A percentile compares a stretch with the other conserved stretches of the same genome.
phyloP scores from a whole-genome alignment of 2,888 invertebrate genomes.

The Trachelus troglodyta region DNA sequence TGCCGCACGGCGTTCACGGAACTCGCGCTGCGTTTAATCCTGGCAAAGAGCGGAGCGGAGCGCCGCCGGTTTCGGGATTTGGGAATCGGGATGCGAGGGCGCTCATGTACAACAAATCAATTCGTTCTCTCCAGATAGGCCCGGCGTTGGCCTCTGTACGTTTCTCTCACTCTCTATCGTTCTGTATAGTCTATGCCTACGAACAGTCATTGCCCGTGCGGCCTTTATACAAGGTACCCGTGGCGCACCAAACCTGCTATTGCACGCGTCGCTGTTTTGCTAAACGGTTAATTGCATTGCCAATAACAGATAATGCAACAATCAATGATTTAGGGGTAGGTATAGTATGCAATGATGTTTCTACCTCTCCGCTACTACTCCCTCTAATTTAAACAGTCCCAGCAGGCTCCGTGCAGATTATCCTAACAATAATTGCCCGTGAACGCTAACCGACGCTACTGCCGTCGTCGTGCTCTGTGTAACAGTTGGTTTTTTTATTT shows the following conservation, averaged over 20 bases:
- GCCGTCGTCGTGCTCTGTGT: too few species aligned
- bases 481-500: too few species aligned
- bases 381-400: slow-evolving; percentile 61
- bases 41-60: slow-evolving; percentile 20
- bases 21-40: slow-evolving; percentile 48
- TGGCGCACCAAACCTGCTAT: neutral
- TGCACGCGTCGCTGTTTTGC: slow-evolving; percentile 48
- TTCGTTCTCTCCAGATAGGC: slow-evolving; percentile 29
- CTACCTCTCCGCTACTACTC: slow-evolving; percentile 38
- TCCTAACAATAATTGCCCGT: slow-evolving; percentile 54
- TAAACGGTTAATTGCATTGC: slow-evolving; percentile 66
- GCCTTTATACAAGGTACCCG: slow-evolving; percentile 18
- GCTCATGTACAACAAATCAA: slow-evolving; percentile 45
- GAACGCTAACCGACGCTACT: too few species aligned
- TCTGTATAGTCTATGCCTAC: slow-evolving; percentile 14
- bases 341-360: slow-evolving; percentile 45
- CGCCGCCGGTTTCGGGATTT: slow-evolving; percentile 44
- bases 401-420: slow-evolving; percentile 58
- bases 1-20: slow-evolving; percentile 14
- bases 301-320: slow-evolving; percentile 66
- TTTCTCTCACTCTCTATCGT: slow-evolving; percentile 14
- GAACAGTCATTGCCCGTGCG: slow-evolving; percentile 2
- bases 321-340: slow-evolving; percentile 62
- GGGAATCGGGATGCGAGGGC: slow-evolving; percentile 27
- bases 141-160: neutral